A percentile compares a stretch with the other conserved stretches of the same genome.
These are phyloP conservation scores for Quadriops clusia DNA, from an alignment of 2,888 invertebrate genomes.

Conservation along the genomic window DNA sequence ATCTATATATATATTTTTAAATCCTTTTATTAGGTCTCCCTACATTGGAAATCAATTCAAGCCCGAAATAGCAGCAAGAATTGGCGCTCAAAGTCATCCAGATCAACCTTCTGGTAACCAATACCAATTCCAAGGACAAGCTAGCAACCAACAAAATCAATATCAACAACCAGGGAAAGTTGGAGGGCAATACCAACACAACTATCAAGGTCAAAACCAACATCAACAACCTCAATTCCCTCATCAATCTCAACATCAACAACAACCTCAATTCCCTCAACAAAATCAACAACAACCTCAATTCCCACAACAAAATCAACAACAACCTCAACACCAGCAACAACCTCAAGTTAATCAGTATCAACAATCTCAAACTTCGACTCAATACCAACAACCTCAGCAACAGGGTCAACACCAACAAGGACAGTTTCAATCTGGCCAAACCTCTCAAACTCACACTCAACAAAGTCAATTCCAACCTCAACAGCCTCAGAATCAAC, in stretches of 20 bases:
- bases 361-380: slow-evolving; percentile 8
- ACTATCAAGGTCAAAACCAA: slow-evolving; percentile 8
- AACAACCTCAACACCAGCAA: too few species aligned
- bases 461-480: slow-evolving; percentile 2
- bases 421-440: slow-evolving; percentile 1
- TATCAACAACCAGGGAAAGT: too few species aligned
- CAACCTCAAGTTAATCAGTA: slow-evolving; percentile 7
- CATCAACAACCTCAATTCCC: slow-evolving; percentile 4
- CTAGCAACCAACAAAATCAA: too few species aligned
- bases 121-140: too few species aligned
- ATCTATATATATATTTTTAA: slow-evolving; percentile 1
- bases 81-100: not conserved
- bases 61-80: slow-evolving; percentile 1
- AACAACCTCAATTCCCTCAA: slow-evolving; percentile 9
- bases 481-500: not conserved
- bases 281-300: too few species aligned
- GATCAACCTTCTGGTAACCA: not conserved
- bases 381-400: slow-evolving; percentile 8
- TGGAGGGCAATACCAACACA: too few species aligned
- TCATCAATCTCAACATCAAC: slow-evolving; percentile 5
- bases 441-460: too few species aligned
- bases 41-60: not conserved
- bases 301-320: too few species aligned
- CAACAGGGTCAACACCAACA: slow-evolving; percentile 6
- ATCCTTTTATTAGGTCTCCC: not conserved